These are phyloP conservation scores for Trachymyrmex cornetzi DNA, from an alignment of 1,140 invertebrate genomes.

Conservation along the genomic window DNA sequence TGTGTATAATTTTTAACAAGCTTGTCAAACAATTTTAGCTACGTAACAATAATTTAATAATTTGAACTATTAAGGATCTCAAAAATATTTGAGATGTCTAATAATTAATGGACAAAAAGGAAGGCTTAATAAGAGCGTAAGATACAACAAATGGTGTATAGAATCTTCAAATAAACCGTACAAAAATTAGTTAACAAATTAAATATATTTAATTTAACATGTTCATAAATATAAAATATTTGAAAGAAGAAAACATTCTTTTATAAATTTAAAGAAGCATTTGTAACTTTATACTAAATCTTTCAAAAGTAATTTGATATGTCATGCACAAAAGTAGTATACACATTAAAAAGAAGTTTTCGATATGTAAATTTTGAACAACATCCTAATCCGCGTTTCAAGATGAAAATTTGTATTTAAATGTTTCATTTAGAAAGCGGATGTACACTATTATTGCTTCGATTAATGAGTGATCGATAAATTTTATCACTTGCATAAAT, in stretches of 20 bases:
- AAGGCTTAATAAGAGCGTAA: background rate
- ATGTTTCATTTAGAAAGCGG: constrained; percentile 31
- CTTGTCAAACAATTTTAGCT: background rate
- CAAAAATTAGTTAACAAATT: constrained; percentile 18
- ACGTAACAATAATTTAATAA: constrained; percentile 24
- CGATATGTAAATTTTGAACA: constrained; percentile 8
- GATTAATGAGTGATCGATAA: constrained; percentile 38
- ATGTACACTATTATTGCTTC: constrained; percentile 67
- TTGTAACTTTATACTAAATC: constrained; percentile 8
- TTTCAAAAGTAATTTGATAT: constrained; percentile 2
- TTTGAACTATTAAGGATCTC: background rate
- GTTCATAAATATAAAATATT: constrained; percentile 4
- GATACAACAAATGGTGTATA: background rate
- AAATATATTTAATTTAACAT: constrained; percentile 41
- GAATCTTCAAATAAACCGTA: constrained; percentile 24
- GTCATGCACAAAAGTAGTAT: background rate
- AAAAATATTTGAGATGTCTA: background rate
- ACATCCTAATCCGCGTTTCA: background rate
- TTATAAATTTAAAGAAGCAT: constrained; percentile 15
- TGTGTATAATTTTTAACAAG: constrained; percentile 22
- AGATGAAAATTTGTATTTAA: constrained; percentile 11
- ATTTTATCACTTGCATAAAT: constrained; percentile 18
- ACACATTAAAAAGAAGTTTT: background rate
- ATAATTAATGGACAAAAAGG: background rate
- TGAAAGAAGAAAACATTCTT: background rate